A percentile compares a stretch with the other conserved stretches of the same genome.
These are phyloP conservation scores for Nomada lathburiana DNA, from an alignment of 2,888 invertebrate genomes.

Conservation along the genomic window DNA sequence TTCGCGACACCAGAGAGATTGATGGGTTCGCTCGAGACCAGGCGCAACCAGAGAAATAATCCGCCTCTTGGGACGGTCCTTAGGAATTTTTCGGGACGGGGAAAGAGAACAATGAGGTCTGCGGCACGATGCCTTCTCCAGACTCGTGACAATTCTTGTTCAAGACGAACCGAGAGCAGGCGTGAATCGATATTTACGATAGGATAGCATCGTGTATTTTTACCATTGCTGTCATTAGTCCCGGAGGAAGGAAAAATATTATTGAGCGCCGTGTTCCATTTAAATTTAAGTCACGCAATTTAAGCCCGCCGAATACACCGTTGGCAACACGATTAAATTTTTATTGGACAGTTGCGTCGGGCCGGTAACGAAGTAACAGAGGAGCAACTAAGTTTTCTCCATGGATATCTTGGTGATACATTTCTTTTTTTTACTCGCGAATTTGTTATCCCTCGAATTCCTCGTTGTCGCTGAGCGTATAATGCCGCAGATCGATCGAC, in stretches of 20 bases:
- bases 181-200: constrained; percentile 32
- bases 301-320: no score
- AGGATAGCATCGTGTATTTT: constrained; percentile 7
- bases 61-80: constrained; percentile 35
- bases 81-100: constrained; percentile 31
- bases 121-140: neutral
- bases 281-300: no score
- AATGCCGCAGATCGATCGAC: neutral
- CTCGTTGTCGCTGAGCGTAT: neutral
- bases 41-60: constrained; percentile 53
- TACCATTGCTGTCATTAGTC: no score
- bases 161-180: no score
- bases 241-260: no score
- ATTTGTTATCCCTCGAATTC: neutral
- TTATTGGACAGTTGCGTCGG: no score
- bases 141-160: neutral
- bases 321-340: no score
- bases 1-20: constrained; percentile 57
- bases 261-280: no score
- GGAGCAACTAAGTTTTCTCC: no score
- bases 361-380: no score
- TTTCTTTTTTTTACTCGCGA: neutral
- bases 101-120: constrained; percentile 16
- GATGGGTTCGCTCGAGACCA: constrained; percentile 63
- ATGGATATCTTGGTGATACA: no score